Conservation (phyloP, 2,888 invertebrate genomes). For the Limnephilus lunatus region DNA sequence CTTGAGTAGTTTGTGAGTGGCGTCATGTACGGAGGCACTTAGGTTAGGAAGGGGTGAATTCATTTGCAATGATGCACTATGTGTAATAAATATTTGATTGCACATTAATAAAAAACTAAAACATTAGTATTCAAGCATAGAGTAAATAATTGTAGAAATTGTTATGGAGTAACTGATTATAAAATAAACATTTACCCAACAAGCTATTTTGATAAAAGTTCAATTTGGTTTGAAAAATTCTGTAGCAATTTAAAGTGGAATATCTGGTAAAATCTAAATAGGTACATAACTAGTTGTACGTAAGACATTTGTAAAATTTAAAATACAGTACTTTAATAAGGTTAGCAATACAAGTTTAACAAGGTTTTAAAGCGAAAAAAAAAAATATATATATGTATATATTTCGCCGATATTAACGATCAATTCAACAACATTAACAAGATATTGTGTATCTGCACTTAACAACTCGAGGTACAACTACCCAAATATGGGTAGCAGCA, state of each 20-base stretch:
- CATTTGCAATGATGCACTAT: neutral
- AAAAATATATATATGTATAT: neutral
- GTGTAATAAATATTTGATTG: neutral
- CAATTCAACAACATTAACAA: neutral
- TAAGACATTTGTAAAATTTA: neutral
- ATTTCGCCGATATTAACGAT: neutral
- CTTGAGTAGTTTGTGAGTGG: too few relatives aligned
- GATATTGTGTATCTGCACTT: too few relatives aligned
- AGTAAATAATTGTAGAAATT: neutral
- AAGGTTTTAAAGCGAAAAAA: neutral
- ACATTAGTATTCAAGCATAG: neutral
- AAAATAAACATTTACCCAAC: neutral
- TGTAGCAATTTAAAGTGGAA: neutral
- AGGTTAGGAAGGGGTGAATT: neutral
- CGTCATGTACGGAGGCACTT: too few relatives aligned
- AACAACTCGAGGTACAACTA: too few relatives aligned
- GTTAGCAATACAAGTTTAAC: neutral
- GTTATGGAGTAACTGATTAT: neutral
- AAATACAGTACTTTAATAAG: neutral
- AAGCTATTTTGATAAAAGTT: neutral
- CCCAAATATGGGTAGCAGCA: too few relatives aligned
- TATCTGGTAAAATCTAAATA: neutral
- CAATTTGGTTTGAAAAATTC: neutral
- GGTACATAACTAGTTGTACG: neutral
- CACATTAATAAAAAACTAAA: neutral